phyloP scores from a whole-genome alignment of 2,888 invertebrate species.

The Brenthis ino region DNA sequence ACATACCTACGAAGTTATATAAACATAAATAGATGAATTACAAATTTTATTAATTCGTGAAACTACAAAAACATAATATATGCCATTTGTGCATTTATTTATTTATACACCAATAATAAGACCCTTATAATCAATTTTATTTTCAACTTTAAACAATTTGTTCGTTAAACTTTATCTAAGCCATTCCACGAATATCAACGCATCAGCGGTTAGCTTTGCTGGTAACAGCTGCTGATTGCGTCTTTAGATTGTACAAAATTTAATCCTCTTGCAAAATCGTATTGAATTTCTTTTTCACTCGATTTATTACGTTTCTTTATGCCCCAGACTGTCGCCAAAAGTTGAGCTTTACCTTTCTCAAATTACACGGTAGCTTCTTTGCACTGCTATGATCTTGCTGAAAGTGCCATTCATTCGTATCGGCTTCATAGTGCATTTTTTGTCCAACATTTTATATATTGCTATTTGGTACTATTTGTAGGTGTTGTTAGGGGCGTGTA shows the following conservation, averaged over 20 bases:
- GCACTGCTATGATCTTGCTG: slow-evolving; percentile 60
- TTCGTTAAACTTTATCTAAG: slow-evolving; percentile 54
- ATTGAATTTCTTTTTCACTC: slow-evolving; percentile 77
- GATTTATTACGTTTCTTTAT: slow-evolving; percentile 70
- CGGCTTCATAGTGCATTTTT: slow-evolving; percentile 56
- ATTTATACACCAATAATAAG: too few species aligned
- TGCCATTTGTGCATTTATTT: too few species aligned
- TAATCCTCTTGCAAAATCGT: slow-evolving; percentile 73
- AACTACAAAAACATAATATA: too few species aligned
- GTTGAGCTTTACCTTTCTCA: slow-evolving; percentile 64
- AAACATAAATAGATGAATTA: too few species aligned
- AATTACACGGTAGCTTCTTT: slow-evolving; percentile 78
- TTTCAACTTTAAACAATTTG: slow-evolving; percentile 45
- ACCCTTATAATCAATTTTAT: slow-evolving; percentile 23
- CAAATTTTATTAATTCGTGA: too few species aligned
- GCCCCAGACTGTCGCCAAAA: slow-evolving; percentile 75
- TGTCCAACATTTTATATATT: slow-evolving; percentile 51
- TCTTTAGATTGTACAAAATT: slow-evolving; percentile 77
- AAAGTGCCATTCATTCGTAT: slow-evolving; percentile 53
- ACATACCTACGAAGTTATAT: background rate
- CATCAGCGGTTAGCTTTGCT: slow-evolving; percentile 64
- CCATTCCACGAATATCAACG: slow-evolving; percentile 58
- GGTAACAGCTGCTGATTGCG: slow-evolving; percentile 74
- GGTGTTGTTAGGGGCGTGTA: slow-evolving; percentile 64
- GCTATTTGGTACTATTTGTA: slow-evolving; percentile 42